phyloP scores from a whole-genome alignment of 2,797 vertebrate genomes.

The Bovichtus variegatus region DNA sequence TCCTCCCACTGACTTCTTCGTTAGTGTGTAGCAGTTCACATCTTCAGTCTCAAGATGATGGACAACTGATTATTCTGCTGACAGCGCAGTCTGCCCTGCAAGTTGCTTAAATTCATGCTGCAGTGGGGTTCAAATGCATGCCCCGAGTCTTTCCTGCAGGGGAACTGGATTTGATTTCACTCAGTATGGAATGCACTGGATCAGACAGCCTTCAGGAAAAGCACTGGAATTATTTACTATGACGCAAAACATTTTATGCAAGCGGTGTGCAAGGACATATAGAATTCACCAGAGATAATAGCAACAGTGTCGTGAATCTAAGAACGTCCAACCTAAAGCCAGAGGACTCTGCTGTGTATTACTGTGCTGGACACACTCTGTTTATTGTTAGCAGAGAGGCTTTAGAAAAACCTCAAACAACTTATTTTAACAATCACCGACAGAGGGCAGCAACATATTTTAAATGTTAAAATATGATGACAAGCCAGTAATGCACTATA shows the following conservation, averaged over 20 bases:
- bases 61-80: conserved; percentile 39
- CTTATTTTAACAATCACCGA: background rate
- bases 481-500: background rate
- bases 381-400: background rate
- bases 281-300: conserved; percentile 41
- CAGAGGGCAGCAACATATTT: conserved; percentile 7
- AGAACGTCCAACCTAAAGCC: conserved; percentile 32
- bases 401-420: conserved; percentile 5
- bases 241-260: rapidly evolving
- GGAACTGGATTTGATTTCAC: conserved; percentile 46
- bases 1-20: background rate
- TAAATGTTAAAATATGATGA: background rate
- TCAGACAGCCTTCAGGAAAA: conserved; percentile 45
- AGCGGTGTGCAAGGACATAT: conserved; percentile 13
- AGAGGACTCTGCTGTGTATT: conserved; percentile 41
- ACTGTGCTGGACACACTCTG: background rate
- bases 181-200: conserved; percentile 30
- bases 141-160: conserved; percentile 40
- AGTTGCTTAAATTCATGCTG: background rate
- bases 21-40: background rate
- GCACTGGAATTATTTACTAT: conserved; percentile 16
- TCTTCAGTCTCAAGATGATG: conserved; percentile 34
- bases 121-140: background rate
- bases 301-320: conserved; percentile 35
- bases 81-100: conserved; percentile 36